A percentile compares a stretch with the other conserved stretches of the same genome.
Evolutionary conservation across 1,140 invertebrate genomes (phyloP).

Genomic region (Brachionus sp.): DNA sequence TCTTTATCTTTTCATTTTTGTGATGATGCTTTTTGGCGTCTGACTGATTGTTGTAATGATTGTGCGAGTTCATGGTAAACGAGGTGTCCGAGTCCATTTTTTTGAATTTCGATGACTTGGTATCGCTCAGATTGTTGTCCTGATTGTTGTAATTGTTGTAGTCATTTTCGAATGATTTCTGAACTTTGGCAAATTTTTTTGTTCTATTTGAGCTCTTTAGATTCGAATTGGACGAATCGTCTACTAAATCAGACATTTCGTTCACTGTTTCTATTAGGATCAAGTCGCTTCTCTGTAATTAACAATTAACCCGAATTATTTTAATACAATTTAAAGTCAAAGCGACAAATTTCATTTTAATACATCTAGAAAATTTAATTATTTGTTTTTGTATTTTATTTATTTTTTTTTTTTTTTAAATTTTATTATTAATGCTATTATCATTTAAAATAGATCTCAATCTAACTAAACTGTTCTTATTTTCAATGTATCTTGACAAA

Average conservation of each 20-base stretch:
- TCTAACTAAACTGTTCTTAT: too few relatives aligned
- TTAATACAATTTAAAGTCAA: not conserved
- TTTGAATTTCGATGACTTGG: not conserved
- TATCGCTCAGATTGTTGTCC: conserved; percentile 10
- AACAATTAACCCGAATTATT: not conserved
- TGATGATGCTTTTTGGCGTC: not conserved
- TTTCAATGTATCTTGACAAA: too few relatives aligned
- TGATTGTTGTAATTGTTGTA: conserved; percentile 38
- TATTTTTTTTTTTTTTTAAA: not conserved
- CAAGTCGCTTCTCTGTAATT: conserved; percentile 21
- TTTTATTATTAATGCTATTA: not conserved
- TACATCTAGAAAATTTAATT: not conserved
- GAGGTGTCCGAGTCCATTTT: conserved; percentile 37
- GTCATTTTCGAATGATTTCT: conserved; percentile 30
- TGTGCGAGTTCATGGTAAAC: conserved; percentile 25
- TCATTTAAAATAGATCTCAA: not conserved
- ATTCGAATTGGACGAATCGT: conserved; percentile 13
- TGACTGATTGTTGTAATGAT: not conserved
- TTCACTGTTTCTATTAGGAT: conserved; percentile 8
- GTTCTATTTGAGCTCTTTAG: not conserved
- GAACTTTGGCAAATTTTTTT: not conserved
- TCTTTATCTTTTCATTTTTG: conserved; percentile 39
- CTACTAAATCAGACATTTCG: conserved; percentile 29
- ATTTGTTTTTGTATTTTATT: not conserved
- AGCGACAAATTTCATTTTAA: conserved; percentile 12